Evolutionary conservation across 2,888 invertebrate genomes (phyloP), one percentile per base, ranked within the genome.

Genomic region (Watsonalla cultraria): DNA sequence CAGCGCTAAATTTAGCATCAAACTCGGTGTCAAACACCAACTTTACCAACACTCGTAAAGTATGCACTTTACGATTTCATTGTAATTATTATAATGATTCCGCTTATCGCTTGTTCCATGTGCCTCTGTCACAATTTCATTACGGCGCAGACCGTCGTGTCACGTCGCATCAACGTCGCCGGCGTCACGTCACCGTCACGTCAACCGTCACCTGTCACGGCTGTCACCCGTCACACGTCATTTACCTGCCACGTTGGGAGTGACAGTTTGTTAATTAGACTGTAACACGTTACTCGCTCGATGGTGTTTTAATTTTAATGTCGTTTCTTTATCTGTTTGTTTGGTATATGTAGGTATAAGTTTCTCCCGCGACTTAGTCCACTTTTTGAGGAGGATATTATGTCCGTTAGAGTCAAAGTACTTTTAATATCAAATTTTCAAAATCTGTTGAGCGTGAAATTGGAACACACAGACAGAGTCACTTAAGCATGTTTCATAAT

Each of bases 261-360:
- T 74, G 84, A 85, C 83, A 80, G 79, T 81, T 80, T 74, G 84
- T 86, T 90, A 88, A 90, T 89, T 86, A 88, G 86, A 81, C 76
- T 79, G 83, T 81, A 80, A 80, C 78, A 70, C 72, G 66, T 66
- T 48, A 53, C 14, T 49, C 34, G 35, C 13, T 15, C 15, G 39
- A 39, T 39, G 11, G 42, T 42, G 42, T 42, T 42, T 42, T 42
- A 42, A 42, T 11, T 42, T 42, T 42, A 42, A 42, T 0, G 42
- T 5, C 9, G 42, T 42, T 42, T 42, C 42, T 42, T 42, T 42
- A 42, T 42, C 42, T 39, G 49, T 14, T 0, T 33, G 33, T 47
- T n/a, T 47, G n/a, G 47, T 33, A 47, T 47, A 33, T 47, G 24
- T n/a, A n/a, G n/a, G n/a, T 24, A 46, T 33, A 15, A 33, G 47